Evolutionary conservation across 1,140 invertebrate species (phyloP).

Genomic region (Samia ricini): DNA sequence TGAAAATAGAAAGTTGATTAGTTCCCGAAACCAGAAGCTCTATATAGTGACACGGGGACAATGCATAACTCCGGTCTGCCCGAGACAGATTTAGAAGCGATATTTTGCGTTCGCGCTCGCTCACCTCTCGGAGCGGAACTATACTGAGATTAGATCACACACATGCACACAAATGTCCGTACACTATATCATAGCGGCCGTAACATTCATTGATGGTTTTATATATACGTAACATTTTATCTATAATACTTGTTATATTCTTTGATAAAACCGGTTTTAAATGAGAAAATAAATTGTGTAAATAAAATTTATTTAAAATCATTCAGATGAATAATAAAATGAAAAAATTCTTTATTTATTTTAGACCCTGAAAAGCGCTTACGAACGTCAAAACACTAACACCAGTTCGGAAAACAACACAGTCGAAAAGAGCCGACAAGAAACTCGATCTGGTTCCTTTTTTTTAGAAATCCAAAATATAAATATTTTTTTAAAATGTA

Average conservation of each 20-base stretch:
- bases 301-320: not conserved
- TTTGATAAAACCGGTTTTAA: not conserved
- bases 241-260: not conserved
- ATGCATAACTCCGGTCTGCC: constrained; percentile 53
- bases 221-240: not conserved
- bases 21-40: constrained; percentile 48
- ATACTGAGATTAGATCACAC: not conserved
- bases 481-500: too few relatives aligned
- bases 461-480: too few relatives aligned
- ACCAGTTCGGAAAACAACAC: too few relatives aligned
- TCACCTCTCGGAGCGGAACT: not conserved
- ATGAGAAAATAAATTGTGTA: too few relatives aligned
- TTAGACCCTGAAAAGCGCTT: too few relatives aligned
- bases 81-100: constrained; percentile 48
- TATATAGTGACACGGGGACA: constrained; percentile 49
- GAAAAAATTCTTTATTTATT: too few relatives aligned
- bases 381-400: too few relatives aligned
- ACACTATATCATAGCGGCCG: not conserved
- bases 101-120: constrained; percentile 53
- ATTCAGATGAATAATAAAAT: too few relatives aligned
- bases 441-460: too few relatives aligned
- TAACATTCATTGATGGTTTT: not conserved
- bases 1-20: constrained; percentile 37
- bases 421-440: too few relatives aligned
- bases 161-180: not conserved